Conservation (phyloP, 1,140 invertebrate species). For the Pristionchus pacificus region DNA sequence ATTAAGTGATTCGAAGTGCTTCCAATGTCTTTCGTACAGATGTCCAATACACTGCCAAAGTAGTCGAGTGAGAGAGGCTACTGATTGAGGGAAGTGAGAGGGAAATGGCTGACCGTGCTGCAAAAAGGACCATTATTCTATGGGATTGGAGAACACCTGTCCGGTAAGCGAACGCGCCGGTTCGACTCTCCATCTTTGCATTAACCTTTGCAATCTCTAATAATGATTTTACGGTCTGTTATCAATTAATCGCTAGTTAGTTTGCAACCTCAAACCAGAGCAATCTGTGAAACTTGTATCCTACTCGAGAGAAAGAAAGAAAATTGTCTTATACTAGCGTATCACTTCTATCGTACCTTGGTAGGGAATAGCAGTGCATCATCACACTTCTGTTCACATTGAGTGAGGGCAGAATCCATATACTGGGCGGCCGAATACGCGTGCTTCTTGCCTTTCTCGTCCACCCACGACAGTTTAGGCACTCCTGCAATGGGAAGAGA, state of each 20-base stretch:
- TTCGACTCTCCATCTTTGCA: no score
- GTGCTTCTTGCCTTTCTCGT: neutral
- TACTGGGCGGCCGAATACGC: neutral
- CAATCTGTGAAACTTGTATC: no score
- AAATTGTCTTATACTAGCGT: no score
- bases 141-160: no score
- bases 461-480: neutral
- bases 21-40: neutral
- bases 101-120: neutral
- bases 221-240: no score
- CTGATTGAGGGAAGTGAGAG: neutral
- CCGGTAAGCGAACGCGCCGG: no score
- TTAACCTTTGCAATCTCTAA: no score
- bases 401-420: neutral
- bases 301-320: no score
- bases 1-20: neutral
- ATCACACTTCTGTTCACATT: neutral
- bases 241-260: no score
- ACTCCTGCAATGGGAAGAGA: no score
- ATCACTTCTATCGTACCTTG: neutral
- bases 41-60: neutral
- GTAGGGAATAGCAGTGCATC: neutral
- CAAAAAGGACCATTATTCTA: no score
- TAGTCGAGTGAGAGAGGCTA: neutral
- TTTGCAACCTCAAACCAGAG: no score